These are phyloP conservation scores for Rhinoderma darwinii DNA, from an alignment of 2,113 vertebrate species.

Conservation along the genomic window DNA sequence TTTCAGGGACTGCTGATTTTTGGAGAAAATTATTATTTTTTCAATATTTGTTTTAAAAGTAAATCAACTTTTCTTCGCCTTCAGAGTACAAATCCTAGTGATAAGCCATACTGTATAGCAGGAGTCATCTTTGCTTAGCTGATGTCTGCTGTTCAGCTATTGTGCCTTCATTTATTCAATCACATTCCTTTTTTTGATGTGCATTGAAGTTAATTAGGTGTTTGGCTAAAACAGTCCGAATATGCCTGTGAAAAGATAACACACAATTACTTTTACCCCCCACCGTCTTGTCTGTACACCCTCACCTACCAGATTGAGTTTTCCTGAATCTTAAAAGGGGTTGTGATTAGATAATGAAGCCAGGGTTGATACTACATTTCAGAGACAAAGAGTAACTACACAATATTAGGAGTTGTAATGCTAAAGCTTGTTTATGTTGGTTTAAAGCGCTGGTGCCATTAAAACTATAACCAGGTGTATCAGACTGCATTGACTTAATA, in stretches of 20 bases:
- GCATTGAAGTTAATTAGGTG: slow-evolving; percentile 59
- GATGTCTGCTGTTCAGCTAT: neutral
- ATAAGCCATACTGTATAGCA: neutral
- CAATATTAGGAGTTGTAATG: slow-evolving; percentile 26
- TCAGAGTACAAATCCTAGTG: neutral
- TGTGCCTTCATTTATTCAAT: slow-evolving; percentile 43
- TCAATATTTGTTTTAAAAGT: neutral
- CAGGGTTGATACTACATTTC: slow-evolving; percentile 30
- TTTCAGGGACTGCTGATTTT: neutral
- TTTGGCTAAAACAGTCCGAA: slow-evolving; percentile 58
- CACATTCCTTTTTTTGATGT: slow-evolving; percentile 55
- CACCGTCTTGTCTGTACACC: slow-evolving; percentile 47
- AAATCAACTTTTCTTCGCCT: neutral
- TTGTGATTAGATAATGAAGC: slow-evolving; percentile 59
- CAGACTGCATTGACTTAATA: neutral
- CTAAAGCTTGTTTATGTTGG: slow-evolving; percentile 46
- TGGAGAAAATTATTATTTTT: neutral
- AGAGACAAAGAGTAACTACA: neutral
- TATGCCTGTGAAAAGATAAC: slow-evolving; percentile 57
- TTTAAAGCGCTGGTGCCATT: slow-evolving; percentile 37
- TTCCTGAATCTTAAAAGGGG: slow-evolving; percentile 44
- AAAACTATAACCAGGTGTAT: neutral
- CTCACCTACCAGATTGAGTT: slow-evolving; percentile 53
- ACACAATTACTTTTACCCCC: slow-evolving; percentile 58
- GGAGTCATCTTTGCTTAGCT: neutral